Conservation (phyloP, 2,797 vertebrate species). For the Serranus cabrilla region DNA sequence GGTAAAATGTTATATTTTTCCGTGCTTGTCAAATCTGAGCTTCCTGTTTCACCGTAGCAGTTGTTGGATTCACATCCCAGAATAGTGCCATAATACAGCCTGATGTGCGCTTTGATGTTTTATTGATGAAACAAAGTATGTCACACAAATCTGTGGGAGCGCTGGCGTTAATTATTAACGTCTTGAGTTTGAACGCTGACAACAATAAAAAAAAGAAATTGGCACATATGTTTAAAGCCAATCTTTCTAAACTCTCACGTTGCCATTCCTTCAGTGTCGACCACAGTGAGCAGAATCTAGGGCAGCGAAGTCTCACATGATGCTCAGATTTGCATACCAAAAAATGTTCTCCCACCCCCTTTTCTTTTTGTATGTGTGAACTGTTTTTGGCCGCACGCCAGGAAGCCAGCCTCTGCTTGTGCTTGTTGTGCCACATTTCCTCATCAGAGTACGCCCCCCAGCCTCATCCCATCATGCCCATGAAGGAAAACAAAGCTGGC, state of each 20-base stretch:
- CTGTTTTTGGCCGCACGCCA: constrained; percentile 80
- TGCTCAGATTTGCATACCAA: constrained; percentile 85
- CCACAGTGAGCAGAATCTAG: constrained; percentile 80
- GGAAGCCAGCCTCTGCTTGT: constrained; percentile 78
- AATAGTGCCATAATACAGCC: constrained; percentile 47
- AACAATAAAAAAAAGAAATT: constrained; percentile 65
- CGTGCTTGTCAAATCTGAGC: constrained; percentile 23
- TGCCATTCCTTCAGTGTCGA: constrained; percentile 72
- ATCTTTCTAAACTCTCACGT: constrained; percentile 38
- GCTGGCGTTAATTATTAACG: constrained; percentile 80
- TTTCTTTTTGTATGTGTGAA: constrained; percentile 74
- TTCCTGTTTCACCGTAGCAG: constrained; percentile 25
- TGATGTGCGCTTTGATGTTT: constrained; percentile 76
- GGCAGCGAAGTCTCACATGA: constrained; percentile 85
- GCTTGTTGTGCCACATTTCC: constrained; percentile 87
- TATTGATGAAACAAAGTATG: constrained; percentile 87
- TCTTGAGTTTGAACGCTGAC: constrained; percentile 68
- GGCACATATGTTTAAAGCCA: constrained; percentile 62
- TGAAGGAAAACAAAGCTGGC: constrained; percentile 90
- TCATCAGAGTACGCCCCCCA: constrained; percentile 80
- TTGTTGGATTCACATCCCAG: constrained; percentile 40
- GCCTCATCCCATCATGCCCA: constrained; percentile 82
- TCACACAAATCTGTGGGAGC: constrained; percentile 72
- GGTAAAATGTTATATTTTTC: constrained; percentile 22
- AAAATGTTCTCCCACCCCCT: constrained; percentile 64